A percentile compares a stretch with the other conserved stretches of the same genome.
These are phyloP conservation scores for Psittacus erithacus DNA, from an alignment of 2,113 vertebrate species.

Conservation along the genomic window DNA sequence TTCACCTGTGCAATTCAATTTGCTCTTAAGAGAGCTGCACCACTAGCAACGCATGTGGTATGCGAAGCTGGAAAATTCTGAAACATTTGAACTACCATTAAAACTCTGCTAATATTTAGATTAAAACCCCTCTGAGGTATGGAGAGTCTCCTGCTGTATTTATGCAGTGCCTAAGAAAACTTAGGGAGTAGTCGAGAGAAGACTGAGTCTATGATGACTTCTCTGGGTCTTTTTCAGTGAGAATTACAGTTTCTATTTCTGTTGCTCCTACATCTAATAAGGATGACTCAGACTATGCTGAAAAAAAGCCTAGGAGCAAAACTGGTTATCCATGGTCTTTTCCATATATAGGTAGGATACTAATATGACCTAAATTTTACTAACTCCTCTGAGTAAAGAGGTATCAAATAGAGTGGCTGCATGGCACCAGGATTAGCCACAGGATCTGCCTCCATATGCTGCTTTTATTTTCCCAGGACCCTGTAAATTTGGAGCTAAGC, in stretches of 20 bases:
- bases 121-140: neutral
- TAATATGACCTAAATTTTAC: neutral
- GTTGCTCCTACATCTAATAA: neutral
- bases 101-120: neutral
- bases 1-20: neutral
- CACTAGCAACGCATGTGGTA: neutral
- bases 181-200: neutral
- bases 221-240: neutral
- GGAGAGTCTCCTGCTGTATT: neutral
- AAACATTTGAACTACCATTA: neutral
- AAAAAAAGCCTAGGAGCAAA: neutral
- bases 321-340: neutral
- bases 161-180: neutral
- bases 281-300: neutral
- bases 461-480: neutral
- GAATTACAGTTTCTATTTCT: slow-evolving; percentile 43
- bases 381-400: neutral
- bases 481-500: neutral
- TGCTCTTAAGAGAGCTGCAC: neutral
- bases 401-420: neutral
- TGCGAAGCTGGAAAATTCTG: neutral
- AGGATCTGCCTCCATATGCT: neutral
- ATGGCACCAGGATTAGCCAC: neutral
- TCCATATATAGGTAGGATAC: neutral
- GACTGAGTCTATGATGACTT: neutral